A percentile compares a stretch with the other conserved stretches of the same genome.
These are phyloP conservation scores for Hippotragus niger DNA, from an alignment of 2,113 vertebrate genomes.

Conservation along the genomic window DNA sequence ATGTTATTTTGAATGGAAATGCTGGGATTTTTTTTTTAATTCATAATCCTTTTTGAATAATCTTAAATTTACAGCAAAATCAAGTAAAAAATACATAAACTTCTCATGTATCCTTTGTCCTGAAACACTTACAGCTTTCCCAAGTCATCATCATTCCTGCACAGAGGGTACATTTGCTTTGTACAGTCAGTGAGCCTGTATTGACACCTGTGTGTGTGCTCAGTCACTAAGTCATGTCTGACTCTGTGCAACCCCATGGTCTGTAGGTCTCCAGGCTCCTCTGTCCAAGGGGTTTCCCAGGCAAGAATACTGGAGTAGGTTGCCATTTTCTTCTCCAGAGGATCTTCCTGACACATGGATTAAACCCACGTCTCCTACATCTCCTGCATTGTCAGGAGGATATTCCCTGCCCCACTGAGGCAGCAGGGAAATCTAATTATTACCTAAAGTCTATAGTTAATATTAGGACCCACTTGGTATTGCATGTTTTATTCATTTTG, in stretches of 20 bases:
- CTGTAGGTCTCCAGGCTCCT: background rate
- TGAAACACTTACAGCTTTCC: background rate
- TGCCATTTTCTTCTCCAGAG: background rate
- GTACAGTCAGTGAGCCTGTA: background rate
- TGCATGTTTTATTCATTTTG: background rate
- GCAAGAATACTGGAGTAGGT: background rate
- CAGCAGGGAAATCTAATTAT: background rate
- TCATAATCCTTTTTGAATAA: background rate
- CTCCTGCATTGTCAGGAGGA: background rate
- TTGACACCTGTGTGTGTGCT: background rate
- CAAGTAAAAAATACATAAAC: background rate
- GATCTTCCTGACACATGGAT: background rate
- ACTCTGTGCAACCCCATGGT: background rate
- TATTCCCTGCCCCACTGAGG: background rate
- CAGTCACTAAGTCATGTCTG: background rate
- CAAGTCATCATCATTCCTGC: rapidly evolving
- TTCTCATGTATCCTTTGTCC: background rate
- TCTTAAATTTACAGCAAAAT: background rate
- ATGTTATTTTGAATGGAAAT: background rate
- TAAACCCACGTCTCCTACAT: background rate
- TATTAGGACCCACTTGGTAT: background rate
- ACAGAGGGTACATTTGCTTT: too few species aligned
- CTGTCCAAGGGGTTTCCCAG: background rate
- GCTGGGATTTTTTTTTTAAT: background rate
- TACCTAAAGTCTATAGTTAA: background rate